A percentile compares a stretch with the other conserved stretches of the same genome.
Conservation (phyloP, 1,140 invertebrate species). For the Drosophila repletoides region DNA sequence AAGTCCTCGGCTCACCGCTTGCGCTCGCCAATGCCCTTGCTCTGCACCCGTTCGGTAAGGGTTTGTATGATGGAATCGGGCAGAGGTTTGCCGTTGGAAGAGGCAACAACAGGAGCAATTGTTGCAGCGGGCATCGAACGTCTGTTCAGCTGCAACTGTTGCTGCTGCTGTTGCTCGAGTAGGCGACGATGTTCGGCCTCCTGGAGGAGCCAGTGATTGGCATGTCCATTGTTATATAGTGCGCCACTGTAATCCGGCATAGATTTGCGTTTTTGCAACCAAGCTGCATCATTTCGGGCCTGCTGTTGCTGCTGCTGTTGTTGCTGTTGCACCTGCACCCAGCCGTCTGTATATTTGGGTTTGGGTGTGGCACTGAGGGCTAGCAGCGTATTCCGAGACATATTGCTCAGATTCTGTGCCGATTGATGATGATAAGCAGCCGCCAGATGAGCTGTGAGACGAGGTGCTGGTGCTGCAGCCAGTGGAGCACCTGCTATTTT, state of each 20-base stretch:
- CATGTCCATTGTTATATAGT: constrained; percentile 86
- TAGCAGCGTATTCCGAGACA: constrained; percentile 90
- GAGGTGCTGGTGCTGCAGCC: constrained; percentile 6
- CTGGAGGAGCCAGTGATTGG: constrained; percentile 94
- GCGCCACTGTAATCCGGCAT: constrained; percentile 83
- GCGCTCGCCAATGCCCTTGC: constrained; percentile 83
- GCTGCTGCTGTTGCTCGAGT: constrained; percentile 73
- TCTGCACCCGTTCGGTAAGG: constrained; percentile 88
- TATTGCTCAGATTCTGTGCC: constrained; percentile 83
- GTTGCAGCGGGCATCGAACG: constrained; percentile 46
- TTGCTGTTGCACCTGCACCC: constrained; percentile 77
- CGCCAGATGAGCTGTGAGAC: constrained; percentile 37
- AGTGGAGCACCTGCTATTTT: constrained; percentile 62
- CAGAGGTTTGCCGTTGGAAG: constrained; percentile 83
- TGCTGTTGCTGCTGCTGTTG: constrained; percentile 50
- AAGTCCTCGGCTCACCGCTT: constrained; percentile 70
- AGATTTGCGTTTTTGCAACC: constrained; percentile 87
- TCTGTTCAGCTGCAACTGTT: constrained; percentile 41
- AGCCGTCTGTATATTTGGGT: constrained; percentile 85
- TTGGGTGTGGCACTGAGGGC: constrained; percentile 90
- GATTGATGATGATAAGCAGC: constrained; percentile 70
- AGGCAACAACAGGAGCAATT: no score
- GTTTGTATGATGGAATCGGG: constrained; percentile 89
- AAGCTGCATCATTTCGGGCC: constrained; percentile 61
- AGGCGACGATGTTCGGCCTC: constrained; percentile 95